Conservation (phyloP, 2,113 vertebrate genomes). For the Bolborhynchus lineola region DNA sequence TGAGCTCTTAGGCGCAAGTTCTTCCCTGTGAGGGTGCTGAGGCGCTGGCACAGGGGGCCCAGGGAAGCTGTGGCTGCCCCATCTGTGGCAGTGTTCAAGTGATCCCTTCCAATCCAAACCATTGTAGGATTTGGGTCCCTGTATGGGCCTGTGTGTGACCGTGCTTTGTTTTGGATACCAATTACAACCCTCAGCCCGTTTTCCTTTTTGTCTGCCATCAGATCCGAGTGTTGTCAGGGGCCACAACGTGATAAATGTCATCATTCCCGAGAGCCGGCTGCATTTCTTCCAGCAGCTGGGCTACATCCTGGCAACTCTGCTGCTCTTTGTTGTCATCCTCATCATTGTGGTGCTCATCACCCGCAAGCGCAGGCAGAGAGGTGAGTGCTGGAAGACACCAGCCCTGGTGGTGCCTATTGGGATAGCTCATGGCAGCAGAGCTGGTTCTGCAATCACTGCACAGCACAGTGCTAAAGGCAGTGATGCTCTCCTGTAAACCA, state of each 20-base stretch:
- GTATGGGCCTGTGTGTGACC: rapidly evolving
- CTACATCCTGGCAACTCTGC: slow-evolving; percentile 87
- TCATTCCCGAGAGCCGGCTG: slow-evolving; percentile 84
- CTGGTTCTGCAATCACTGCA: not conserved
- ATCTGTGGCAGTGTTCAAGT: not conserved
- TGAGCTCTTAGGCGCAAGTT: not conserved
- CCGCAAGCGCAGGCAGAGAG: slow-evolving; percentile 81
- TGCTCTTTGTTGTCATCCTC: slow-evolving; percentile 85
- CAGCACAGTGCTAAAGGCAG: not conserved
- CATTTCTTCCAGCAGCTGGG: slow-evolving; percentile 92
- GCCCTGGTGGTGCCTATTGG: not conserved
- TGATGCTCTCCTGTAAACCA: not conserved
- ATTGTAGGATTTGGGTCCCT: not conserved
- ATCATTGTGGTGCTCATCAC: slow-evolving; percentile 79
- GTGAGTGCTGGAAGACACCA: slow-evolving; percentile 45
- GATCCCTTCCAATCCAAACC: not conserved
- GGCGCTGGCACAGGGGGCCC: not conserved
- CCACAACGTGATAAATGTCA: slow-evolving; percentile 87
- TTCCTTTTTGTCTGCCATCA: slow-evolving; percentile 19
- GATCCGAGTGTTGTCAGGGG: slow-evolving; percentile 75
- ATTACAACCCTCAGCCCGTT: not conserved
- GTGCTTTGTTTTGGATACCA: not conserved
- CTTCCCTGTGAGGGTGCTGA: not conserved
- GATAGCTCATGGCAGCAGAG: not conserved
- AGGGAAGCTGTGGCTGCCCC: not conserved